Conservation (phyloP, 2,113 vertebrate species). For the Aplodontia rufa region DNA sequence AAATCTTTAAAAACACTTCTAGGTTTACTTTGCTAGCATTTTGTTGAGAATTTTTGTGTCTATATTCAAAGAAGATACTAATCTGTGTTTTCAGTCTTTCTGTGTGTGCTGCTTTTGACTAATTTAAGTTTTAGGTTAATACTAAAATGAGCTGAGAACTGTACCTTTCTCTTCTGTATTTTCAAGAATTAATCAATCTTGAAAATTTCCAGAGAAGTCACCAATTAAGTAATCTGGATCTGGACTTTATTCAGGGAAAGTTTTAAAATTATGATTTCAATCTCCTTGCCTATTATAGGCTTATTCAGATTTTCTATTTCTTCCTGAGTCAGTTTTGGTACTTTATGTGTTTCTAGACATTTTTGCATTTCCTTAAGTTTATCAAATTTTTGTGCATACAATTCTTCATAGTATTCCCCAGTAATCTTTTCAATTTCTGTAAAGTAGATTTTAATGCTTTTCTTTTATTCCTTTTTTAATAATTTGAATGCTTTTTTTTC, state of each 20-base stretch:
- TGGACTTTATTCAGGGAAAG: not conserved
- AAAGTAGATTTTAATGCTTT: not conserved
- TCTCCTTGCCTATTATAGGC: not conserved
- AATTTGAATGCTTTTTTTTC: not conserved
- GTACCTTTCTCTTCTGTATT: not conserved
- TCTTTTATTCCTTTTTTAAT: not conserved
- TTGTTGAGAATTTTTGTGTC: not conserved
- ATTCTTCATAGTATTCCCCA: not conserved
- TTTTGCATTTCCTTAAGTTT: not conserved
- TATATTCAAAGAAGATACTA: not conserved
- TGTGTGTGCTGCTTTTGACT: not conserved
- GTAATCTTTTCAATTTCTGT: not conserved
- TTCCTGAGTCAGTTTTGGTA: not conserved
- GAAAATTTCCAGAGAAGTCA: not conserved
- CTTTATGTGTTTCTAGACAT: not conserved
- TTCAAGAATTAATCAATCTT: not conserved
- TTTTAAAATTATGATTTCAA: not conserved
- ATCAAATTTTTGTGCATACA: not conserved
- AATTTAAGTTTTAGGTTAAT: not conserved
- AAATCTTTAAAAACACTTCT: not conserved
- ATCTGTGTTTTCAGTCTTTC: not conserved
- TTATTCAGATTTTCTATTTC: not conserved
- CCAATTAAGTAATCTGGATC: not conserved
- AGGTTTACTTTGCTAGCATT: not conserved
- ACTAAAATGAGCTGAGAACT: not conserved